These are phyloP conservation scores for Elephantulus edwardii DNA, from an alignment of 2,113 vertebrate genomes.

Conservation along the genomic window DNA sequence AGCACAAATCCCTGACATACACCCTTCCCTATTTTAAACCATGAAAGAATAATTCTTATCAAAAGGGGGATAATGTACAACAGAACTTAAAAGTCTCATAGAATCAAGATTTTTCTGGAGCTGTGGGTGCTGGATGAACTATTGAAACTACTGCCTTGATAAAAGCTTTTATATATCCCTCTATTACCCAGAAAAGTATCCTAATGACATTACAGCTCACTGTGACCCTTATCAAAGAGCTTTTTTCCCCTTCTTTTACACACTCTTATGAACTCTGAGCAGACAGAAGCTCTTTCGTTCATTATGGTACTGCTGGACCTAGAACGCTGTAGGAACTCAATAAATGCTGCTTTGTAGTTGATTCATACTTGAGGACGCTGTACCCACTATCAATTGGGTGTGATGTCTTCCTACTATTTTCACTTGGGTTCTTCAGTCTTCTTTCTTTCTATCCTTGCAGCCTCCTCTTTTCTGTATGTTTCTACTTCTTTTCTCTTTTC, in stretches of 20 bases:
- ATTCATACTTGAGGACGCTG: rapidly evolving
- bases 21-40: too few relatives aligned
- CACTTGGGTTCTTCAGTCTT: not conserved
- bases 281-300: too few relatives aligned
- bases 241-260: too few relatives aligned
- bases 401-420: not conserved
- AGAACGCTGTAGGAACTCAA: not conserved
- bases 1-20: too few relatives aligned
- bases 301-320: too few relatives aligned
- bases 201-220: too few relatives aligned
- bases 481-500: not conserved
- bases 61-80: not conserved
- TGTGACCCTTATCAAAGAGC: too few relatives aligned
- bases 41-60: not conserved
- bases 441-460: not conserved
- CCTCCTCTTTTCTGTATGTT: not conserved
- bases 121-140: not conserved
- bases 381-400: too few relatives aligned
- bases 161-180: too few relatives aligned
- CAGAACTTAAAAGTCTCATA: not conserved
- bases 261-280: too few relatives aligned
- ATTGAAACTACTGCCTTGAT: not conserved
- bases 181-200: too few relatives aligned
- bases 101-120: not conserved
- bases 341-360: not conserved